phyloP scores from a whole-genome alignment of 2,888 invertebrate genomes.

The Cactoblastis cactorum region DNA sequence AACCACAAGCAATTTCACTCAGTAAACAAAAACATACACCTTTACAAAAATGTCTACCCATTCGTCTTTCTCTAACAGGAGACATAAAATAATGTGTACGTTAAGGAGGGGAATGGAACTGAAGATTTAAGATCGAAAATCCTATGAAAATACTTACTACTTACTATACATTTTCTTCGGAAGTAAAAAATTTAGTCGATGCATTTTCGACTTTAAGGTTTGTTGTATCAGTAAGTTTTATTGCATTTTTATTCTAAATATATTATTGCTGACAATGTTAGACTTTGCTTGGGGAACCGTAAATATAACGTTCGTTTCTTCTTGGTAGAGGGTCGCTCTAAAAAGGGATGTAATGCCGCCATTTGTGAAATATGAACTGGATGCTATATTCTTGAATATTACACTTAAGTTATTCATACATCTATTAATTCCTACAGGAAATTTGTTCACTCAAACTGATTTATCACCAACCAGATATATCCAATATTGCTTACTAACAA shows the following conservation, averaged over 20 bases:
- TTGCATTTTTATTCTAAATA: conserved; percentile 45
- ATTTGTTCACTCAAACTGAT: too few relatives aligned
- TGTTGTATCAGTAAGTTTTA: conserved; percentile 28
- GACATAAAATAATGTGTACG: conserved; percentile 76
- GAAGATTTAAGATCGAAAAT: conserved; percentile 55
- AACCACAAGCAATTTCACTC: conserved; percentile 69
- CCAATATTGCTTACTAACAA: too few relatives aligned
- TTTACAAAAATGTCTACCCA: conserved; percentile 74
- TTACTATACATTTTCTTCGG: conserved; percentile 32
- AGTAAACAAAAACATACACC: conserved; percentile 71
- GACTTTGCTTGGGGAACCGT: conserved; percentile 47
- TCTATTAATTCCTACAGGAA: too few relatives aligned
- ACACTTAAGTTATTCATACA: conserved; percentile 17
- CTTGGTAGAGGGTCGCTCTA: conserved; percentile 31
- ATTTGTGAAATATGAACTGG: conserved; percentile 31
- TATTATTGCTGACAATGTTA: conserved; percentile 58
- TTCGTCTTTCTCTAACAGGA: conserved; percentile 73
- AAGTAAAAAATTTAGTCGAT: conserved; percentile 25
- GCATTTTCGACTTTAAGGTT: conserved; percentile 33
- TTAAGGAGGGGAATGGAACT: conserved; percentile 69
- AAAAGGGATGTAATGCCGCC: conserved; percentile 27
- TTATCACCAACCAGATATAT: too few relatives aligned
- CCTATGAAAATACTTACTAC: conserved; percentile 42
- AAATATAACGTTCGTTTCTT: conserved; percentile 40
- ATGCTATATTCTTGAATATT: conserved; percentile 3